Percentiles rank a stretch among this genome's conserved stretches.
These are phyloP conservation scores for Zaprionus kolodkinae DNA, from an alignment of 1,140 invertebrate species.

Conservation along the genomic window DNA sequence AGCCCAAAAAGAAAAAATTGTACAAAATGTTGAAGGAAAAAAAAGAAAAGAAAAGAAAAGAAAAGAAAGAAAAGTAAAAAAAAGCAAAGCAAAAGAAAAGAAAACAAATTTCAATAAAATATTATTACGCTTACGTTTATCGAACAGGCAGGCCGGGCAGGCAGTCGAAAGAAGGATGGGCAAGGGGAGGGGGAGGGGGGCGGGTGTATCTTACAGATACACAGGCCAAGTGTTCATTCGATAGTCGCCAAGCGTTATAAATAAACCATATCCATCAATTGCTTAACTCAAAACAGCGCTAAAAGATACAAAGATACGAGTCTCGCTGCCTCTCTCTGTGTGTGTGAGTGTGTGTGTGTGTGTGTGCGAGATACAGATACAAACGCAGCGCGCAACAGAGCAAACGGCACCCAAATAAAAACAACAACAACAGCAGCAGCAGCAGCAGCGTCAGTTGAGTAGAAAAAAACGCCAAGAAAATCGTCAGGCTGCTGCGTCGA, in stretches of 20 bases:
- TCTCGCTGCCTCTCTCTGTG: conserved; percentile 5
- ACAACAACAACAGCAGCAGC: conserved; percentile 48
- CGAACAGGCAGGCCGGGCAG: conserved; percentile 47
- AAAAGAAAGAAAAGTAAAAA: conserved; percentile 60
- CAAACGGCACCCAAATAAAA: conserved; percentile 73
- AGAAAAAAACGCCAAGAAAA: conserved; percentile 65
- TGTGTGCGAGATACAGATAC: conserved; percentile 52
- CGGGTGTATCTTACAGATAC: conserved; percentile 75
- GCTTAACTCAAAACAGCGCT: conserved; percentile 82
- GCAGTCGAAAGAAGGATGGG: not conserved
- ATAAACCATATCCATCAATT: conserved; percentile 83
- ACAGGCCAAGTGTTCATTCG: conserved; percentile 58
- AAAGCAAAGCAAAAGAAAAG: conserved; percentile 62
- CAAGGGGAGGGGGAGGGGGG: not conserved
- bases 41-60: conserved; percentile 54
- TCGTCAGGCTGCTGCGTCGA: conserved; percentile 48
- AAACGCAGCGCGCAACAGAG: conserved; percentile 54
- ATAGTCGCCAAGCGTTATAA: conserved; percentile 81
- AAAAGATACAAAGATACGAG: conserved; percentile 79
- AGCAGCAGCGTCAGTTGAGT: conserved; percentile 8
- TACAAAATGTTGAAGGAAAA: conserved; percentile 46
- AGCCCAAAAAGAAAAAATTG: conserved; percentile 49
- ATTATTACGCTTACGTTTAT: conserved; percentile 83
- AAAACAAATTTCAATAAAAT: conserved; percentile 83
- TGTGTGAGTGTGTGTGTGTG: conserved; percentile 12